Base-by-base conservation (phyloP, 2,888 invertebrate species). In the Cacoxenus indagator region DNA sequence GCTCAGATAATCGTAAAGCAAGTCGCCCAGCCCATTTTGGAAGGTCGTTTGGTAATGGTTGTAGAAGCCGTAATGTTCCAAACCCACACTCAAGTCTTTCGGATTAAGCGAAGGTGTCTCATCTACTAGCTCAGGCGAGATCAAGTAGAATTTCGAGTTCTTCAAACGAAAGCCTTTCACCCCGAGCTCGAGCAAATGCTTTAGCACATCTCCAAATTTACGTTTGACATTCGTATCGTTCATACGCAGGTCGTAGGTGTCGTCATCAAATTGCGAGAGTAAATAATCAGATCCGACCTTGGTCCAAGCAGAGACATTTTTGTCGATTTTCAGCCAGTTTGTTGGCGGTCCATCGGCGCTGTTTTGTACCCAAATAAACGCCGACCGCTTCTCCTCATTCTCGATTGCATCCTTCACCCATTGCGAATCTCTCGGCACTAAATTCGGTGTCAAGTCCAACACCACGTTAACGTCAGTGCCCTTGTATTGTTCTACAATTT, bases 241-340 rank as follows among this genome's bases (percentile, higher is more conserved):
- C 90, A 94, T 95, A 89, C 96, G 95, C 4, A 98, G 90, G 85
- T 96, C 96, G 0, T 96, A 94, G 79, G 92, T 91, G 17, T 90
- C 89, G 0, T 85, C 87, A 0, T 90, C 90, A 78, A 93, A 94
- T 78, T 95, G 95, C 70, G 95, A 94, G 65, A 96, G 91, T 86
- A 96, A 96, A 88, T 90, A 96, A 71, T 82, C 84, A 54, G 80
- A 78, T 6, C 73, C 72, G 2, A 86, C 65, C 61, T 83, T 76
- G 26, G 76, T 70, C 88, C 88, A 88, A 27, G 88, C 88, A 1
- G 78, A 78, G 1, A 78, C 77, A 66, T 83, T 85, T 11, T 83
- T 78, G 11, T 81, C 77, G 26, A 83, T 79, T 51, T 86, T 86
- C 81, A 93, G 92, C 95, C 95, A 95, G 83, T 93, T 93, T 78